Conservation (phyloP, 53 echinoderm and acorn worm species). For the Patiria pectinifera region DNA sequence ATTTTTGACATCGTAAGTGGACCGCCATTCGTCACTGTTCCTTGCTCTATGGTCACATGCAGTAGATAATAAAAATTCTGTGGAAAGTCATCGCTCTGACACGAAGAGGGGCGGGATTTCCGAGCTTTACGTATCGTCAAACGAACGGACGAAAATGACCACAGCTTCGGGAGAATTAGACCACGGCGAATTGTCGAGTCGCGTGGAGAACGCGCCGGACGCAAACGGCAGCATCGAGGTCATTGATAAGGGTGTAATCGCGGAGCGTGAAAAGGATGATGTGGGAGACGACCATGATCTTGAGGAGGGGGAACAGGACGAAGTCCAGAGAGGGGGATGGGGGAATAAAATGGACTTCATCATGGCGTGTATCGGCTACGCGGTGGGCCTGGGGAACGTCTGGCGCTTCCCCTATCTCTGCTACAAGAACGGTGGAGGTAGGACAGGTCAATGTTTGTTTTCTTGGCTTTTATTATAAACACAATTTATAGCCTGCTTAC, state of each 20-base stretch:
- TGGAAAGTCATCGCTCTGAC: not conserved
- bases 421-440: constrained; percentile 82
- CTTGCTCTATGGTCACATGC: too few species aligned
- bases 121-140: not conserved
- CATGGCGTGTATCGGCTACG: constrained; percentile 76
- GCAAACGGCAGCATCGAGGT: constrained; percentile 49
- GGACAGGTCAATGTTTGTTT: not conserved
- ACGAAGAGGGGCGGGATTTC: not conserved
- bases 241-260: not conserved
- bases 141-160: not conserved
- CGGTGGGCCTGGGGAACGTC: constrained; percentile 74
- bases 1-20: too few species aligned
- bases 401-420: constrained; percentile 78
- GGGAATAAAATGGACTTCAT: constrained; percentile 79
- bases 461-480: not conserved
- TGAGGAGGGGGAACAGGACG: constrained; percentile 17
- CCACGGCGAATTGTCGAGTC: not conserved
- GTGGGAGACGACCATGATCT: constrained; percentile 11
- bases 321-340: constrained; percentile 66
- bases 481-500: not conserved
- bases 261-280: not conserved
- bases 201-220: not conserved
- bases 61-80: not conserved
- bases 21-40: too few species aligned
- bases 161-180: not conserved